Conservation (phyloP, 2,888 invertebrate genomes). For the Adelognathus sp. region DNA sequence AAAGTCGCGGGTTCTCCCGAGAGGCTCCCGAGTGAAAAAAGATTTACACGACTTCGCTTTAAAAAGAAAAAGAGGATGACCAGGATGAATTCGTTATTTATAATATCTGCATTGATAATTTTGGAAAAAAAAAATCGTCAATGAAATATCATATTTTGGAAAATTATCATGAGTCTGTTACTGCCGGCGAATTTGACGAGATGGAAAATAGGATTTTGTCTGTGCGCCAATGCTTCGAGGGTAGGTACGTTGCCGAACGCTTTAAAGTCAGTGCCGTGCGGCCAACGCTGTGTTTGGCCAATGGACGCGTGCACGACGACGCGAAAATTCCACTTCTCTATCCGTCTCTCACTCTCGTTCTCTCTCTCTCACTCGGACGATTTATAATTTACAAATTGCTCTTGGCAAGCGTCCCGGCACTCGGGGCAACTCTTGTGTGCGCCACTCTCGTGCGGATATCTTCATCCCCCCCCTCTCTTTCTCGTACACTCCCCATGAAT, state of each 20-base stretch:
- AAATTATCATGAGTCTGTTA: background rate
- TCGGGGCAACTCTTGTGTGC: constrained; percentile 42
- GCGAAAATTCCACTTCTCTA: constrained; percentile 35
- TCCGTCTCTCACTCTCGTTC: constrained; percentile 53
- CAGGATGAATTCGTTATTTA: no score
- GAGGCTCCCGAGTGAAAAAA: background rate
- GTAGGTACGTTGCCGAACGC: constrained; percentile 64
- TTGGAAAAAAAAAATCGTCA: no score
- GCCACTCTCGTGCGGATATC: constrained; percentile 50
- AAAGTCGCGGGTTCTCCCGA: background rate
- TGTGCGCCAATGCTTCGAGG: constrained; percentile 71
- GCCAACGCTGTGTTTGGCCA: constrained; percentile 59
- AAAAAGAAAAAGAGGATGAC: background rate
- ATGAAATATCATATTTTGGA: no score
- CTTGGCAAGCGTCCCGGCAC: constrained; percentile 65
- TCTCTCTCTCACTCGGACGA: constrained; percentile 55
- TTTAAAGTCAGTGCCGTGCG: constrained; percentile 74
- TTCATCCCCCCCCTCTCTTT: constrained; percentile 34
- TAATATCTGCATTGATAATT: no score
- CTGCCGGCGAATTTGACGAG: constrained; percentile 8
- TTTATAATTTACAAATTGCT: constrained; percentile 73
- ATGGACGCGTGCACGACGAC: constrained; percentile 38
- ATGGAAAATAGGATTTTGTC: constrained; percentile 62
- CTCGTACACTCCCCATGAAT: constrained; percentile 37
- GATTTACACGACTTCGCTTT: no score